A percentile compares a stretch with the other conserved stretches of the same genome.
Conservation (phyloP, 2,888 invertebrate genomes). For the Perithous albicinctus region DNA sequence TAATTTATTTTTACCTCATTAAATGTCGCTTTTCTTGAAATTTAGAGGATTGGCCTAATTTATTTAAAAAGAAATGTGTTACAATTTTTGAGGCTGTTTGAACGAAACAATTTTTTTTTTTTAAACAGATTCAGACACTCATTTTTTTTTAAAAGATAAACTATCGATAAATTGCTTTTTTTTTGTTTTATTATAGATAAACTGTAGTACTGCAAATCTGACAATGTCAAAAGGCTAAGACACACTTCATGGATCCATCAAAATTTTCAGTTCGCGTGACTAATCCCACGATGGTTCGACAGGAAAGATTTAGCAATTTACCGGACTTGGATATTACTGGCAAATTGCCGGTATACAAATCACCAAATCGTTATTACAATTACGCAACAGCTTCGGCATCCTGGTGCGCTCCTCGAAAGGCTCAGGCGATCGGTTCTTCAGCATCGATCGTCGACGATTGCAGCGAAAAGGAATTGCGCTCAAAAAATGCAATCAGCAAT, state of each 20-base stretch:
- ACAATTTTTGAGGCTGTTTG: constrained; percentile 46
- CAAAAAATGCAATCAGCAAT: constrained; percentile 27
- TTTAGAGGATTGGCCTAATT: background rate
- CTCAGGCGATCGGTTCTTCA: constrained; percentile 32
- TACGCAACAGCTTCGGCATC: constrained; percentile 37
- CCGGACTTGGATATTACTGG: constrained; percentile 6
- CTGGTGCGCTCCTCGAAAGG: constrained; percentile 70
- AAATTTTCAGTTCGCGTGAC: constrained; percentile 61
- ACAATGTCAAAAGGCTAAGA: constrained; percentile 1
- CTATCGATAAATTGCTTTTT: constrained; percentile 2
- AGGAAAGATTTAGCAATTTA: constrained; percentile 55
- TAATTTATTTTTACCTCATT: constrained; percentile 26
- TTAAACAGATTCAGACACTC: constrained; percentile 8
- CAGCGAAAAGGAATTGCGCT: constrained; percentile 42
- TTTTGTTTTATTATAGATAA: background rate
- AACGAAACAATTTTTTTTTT: constrained; percentile 30
- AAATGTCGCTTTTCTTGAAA: background rate
- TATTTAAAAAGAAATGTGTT: background rate
- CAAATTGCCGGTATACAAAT: constrained; percentile 8
- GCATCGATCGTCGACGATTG: constrained; percentile 30
- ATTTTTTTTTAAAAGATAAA: constrained; percentile 28
- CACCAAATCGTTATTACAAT: constrained; percentile 31
- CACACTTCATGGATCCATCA: constrained; percentile 58
- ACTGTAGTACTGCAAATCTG: background rate
- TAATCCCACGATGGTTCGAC: constrained; percentile 54